These are phyloP conservation scores for Brachionus koreanus DNA, from an alignment of 1,140 invertebrate species.

Conservation along the genomic window DNA sequence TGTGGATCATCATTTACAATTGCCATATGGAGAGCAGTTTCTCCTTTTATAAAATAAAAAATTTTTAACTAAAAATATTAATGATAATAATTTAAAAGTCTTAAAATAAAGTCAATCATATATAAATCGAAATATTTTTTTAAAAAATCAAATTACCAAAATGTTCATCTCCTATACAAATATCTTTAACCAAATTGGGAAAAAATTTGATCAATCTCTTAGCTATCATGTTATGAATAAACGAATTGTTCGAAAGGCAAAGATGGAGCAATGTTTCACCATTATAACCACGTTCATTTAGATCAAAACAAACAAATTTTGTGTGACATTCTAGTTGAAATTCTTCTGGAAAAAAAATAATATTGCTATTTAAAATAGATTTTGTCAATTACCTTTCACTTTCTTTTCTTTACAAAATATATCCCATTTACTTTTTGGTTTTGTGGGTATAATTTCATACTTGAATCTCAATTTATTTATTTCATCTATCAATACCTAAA, in stretches of 20 bases:
- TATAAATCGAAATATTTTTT: background rate
- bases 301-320: conserved; percentile 83
- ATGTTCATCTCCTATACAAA: conserved; percentile 92
- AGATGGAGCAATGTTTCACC: conserved; percentile 90
- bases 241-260: conserved; percentile 82
- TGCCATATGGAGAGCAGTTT: conserved; percentile 75
- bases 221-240: conserved; percentile 83
- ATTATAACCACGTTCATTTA: conserved; percentile 85
- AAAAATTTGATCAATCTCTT: conserved; percentile 83
- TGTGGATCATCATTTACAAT: conserved; percentile 96
- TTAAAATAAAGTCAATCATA: background rate
- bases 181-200: conserved; percentile 90
- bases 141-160: conserved; percentile 69
- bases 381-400: background rate
- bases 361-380: background rate
- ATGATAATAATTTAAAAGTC: background rate
- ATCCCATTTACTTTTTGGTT: background rate
- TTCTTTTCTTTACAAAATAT: background rate
- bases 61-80: conserved; percentile 56
- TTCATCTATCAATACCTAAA: background rate
- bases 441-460: background rate
- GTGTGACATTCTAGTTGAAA: conserved; percentile 49
- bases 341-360: background rate
- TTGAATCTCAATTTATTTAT: background rate
- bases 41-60: conserved; percentile 51